phyloP scores from a whole-genome alignment of 1,140 invertebrate genomes.

The Eriocheir sinensis region DNA sequence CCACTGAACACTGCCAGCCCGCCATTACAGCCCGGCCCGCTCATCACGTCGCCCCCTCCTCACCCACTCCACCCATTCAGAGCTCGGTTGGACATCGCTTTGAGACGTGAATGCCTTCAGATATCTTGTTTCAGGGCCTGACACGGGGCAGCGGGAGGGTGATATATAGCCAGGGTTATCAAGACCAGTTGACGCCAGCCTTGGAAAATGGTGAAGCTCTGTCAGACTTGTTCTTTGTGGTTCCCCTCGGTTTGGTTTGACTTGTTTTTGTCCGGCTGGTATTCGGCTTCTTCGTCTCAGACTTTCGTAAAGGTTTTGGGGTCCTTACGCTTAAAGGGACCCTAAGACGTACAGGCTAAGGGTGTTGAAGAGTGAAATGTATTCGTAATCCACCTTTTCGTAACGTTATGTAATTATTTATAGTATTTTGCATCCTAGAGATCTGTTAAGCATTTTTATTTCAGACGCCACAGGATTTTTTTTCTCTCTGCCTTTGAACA shows the following conservation, averaged over 20 bases:
- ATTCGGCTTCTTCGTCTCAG: background rate
- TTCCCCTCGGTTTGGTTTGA: constrained; percentile 12
- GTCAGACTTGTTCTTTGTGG: background rate
- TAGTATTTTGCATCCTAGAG: too few species aligned
- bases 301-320: too few species aligned
- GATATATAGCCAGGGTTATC: constrained; percentile 62
- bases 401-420: too few species aligned
- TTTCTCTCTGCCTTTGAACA: too few species aligned
- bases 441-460: too few species aligned
- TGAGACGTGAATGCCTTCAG: constrained; percentile 55
- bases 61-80: background rate
- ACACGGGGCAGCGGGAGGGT: constrained; percentile 34
- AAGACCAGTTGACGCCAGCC: constrained; percentile 6
- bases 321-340: too few species aligned
- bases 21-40: background rate
- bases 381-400: too few species aligned
- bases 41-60: background rate
- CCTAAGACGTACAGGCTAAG: too few species aligned
- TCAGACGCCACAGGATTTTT: too few species aligned
- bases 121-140: constrained; percentile 66
- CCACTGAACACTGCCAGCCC: background rate
- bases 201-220: constrained; percentile 27
- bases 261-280: background rate
- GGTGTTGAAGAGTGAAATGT: too few species aligned
- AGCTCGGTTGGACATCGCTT: background rate